Evolutionary conservation across 2,113 vertebrate species (phyloP).

Genomic region (Poecile atricapillus): DNA sequence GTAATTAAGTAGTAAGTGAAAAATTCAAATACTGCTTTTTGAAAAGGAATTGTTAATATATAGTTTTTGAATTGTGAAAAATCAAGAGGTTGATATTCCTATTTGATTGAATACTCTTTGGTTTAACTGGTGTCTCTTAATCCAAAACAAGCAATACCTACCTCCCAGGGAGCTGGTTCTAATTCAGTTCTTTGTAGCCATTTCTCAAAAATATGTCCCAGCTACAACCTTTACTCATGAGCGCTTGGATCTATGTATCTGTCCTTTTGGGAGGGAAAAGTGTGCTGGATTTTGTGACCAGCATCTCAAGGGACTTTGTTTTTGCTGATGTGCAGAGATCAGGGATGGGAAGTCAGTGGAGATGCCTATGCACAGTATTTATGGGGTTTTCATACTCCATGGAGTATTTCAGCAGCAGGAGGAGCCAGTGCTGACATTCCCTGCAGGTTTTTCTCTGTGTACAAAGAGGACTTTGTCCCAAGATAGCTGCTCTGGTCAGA

Average conservation of each 20-base stretch:
- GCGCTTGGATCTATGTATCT: not conserved
- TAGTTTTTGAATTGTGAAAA: not conserved
- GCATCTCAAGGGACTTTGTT: not conserved
- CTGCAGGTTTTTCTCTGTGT: not conserved
- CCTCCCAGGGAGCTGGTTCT: not conserved
- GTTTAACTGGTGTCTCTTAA: not conserved
- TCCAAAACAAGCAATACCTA: not conserved
- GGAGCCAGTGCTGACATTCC: not conserved
- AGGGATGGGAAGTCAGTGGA: accelerated
- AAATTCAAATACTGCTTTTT: not conserved
- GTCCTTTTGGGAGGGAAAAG: not conserved
- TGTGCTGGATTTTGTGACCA: not conserved
- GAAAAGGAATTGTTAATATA: not conserved
- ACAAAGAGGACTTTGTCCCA: not conserved
- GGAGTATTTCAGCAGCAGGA: not conserved
- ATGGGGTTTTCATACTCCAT: not conserved
- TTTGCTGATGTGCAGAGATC: not conserved
- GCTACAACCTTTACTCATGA: not conserved
- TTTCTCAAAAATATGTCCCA: not conserved
- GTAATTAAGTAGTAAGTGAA: not conserved
- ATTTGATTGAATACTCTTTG: not conserved
- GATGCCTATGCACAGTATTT: not conserved
- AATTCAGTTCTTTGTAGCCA: not conserved
- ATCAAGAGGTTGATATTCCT: not conserved
- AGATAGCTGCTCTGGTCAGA: not conserved